Evolutionary conservation across 2,888 invertebrate genomes (phyloP), one percentile per base, ranked within the genome.

Genomic region (Lithophane leautieri): DNA sequence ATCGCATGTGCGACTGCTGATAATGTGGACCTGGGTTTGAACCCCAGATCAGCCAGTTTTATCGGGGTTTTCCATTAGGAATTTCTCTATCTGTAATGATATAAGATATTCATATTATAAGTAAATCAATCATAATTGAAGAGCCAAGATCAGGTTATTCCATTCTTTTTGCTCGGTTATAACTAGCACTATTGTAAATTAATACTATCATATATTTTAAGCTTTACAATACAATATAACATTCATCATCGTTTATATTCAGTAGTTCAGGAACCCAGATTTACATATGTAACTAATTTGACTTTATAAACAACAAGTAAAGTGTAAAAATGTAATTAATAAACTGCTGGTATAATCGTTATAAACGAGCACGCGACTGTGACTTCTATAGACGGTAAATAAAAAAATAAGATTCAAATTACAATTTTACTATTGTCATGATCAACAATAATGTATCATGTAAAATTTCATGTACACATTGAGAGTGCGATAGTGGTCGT

Each of bases 321-420:
- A 22, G 14, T 73, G 34, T 72, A 44, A 22, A 60, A 50, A 68
- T 47, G 11, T 22, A 19, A 19, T 67, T 25, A n/a, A 16, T 47
- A 9, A 66, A 50, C n/a, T 56, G 14, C 25, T n/a, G 22, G n/a
- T 47, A 47, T 0, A 22, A 16, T 25, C 6, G 2, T 47, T 42
- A 14, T 47, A 58, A 78, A 47, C 19, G 11, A 40, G 12, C 3
- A 0, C 11, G 7, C 2, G 0, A 42, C 0, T 66, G 25, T 47
- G n/a, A 44, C 50, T 52, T 34, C 22, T 42, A 16, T 6, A 0
- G 0, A 44, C 19, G 67, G 11, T n/a, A n/a, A n/a, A n/a, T n/a
- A n/a, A n/a, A n/a, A n/a, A 16, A 16, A 16, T 56, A 67, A 44
- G 50, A 34, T 78, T 58, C 44, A 34, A 78, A 69, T 68, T 34